Evolutionary conservation across 2,888 invertebrate species (phyloP).

Genomic region (Dryococelus australis): DNA sequence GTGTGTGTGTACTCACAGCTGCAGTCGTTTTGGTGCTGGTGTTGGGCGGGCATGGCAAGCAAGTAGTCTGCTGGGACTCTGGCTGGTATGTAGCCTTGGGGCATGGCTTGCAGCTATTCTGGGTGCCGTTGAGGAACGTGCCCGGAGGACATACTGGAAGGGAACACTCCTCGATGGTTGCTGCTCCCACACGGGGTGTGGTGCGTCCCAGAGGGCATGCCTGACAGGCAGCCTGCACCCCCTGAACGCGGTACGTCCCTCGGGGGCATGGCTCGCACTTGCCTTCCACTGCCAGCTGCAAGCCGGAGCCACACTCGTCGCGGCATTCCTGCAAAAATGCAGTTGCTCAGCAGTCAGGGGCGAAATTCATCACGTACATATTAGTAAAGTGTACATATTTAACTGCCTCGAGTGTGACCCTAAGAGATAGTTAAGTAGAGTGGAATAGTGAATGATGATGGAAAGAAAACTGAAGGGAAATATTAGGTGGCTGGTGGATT

Average conservation of each 20-base stretch:
- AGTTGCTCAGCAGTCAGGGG: not conserved
- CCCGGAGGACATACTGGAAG: constrained; percentile 87
- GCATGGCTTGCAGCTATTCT: constrained; percentile 87
- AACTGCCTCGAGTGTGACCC: not conserved
- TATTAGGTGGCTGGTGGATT: no score
- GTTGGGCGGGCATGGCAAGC: constrained; percentile 87
- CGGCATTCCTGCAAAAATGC: constrained; percentile 70
- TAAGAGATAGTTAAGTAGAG: not conserved
- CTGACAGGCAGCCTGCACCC: constrained; percentile 87
- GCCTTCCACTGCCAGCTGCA: constrained; percentile 86
- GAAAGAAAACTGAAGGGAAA: no score
- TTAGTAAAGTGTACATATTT: no score
- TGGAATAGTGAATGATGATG: not conserved
- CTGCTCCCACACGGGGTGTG: constrained; percentile 84
- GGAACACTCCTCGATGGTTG: constrained; percentile 89
- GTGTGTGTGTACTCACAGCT: constrained; percentile 68
- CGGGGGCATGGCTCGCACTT: constrained; percentile 92
- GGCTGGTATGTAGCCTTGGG: constrained; percentile 91
- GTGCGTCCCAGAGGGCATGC: constrained; percentile 90
- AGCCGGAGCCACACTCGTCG: constrained; percentile 88
- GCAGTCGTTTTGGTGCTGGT: constrained; percentile 86
- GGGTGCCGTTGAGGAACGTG: constrained; percentile 83
- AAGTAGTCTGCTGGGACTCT: constrained; percentile 85
- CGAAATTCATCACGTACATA: not conserved
- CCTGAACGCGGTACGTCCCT: constrained; percentile 86